These are phyloP conservation scores for Vidua chalybeata DNA, from an alignment of 2,113 vertebrate species.

Conservation along the genomic window DNA sequence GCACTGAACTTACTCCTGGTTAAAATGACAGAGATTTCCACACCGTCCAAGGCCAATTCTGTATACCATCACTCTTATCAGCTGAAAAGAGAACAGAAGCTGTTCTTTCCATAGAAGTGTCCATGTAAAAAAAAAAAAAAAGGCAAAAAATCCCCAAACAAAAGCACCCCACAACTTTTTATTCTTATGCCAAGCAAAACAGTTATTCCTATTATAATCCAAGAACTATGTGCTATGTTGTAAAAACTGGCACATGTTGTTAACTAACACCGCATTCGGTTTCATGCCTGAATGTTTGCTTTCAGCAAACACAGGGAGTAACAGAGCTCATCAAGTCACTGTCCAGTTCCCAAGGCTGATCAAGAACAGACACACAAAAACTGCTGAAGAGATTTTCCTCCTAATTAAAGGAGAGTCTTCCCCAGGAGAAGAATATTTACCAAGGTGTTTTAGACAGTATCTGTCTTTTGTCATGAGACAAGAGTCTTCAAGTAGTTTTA, in stretches of 20 bases:
- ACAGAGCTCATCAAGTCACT: background rate
- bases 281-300: background rate
- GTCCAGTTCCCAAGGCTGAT: background rate
- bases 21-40: background rate
- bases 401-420: constrained; percentile 1
- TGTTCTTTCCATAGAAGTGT: constrained; percentile 37
- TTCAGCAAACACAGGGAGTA: background rate
- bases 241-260: background rate
- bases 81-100: constrained; percentile 47
- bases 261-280: background rate
- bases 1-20: background rate
- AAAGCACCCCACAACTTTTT: background rate
- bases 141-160: background rate
- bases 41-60: background rate
- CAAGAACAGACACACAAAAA: background rate
- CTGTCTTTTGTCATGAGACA: background rate
- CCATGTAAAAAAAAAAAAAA: background rate
- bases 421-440: background rate
- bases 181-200: constrained; percentile 69
- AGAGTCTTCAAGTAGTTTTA: background rate
- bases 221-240: background rate
- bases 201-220: constrained; percentile 46
- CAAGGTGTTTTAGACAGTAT: background rate
- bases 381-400: background rate
- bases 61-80: constrained; percentile 41